Evolutionary conservation across 2,797 vertebrate species (phyloP).

Genomic region (Pteropus rufus): DNA sequence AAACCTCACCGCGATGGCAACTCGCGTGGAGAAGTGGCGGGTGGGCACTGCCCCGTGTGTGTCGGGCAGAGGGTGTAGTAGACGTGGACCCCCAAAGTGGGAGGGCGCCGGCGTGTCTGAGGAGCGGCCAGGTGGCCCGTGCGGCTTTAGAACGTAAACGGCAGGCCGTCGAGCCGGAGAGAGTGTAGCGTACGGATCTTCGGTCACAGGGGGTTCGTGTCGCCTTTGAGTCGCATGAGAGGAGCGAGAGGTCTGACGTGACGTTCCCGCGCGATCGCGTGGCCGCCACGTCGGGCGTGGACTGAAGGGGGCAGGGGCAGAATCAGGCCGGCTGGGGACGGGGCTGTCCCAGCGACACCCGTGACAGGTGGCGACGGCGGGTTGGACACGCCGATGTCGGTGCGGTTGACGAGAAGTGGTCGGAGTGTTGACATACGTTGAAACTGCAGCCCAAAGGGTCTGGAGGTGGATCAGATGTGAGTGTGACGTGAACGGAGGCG

Average conservation of each 20-base stretch:
- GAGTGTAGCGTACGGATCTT: background rate
- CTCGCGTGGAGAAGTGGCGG: background rate
- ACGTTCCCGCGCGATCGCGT: too few species aligned
- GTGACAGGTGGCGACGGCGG: background rate
- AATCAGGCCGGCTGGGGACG: too few species aligned
- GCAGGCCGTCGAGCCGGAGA: background rate
- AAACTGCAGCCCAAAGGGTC: background rate
- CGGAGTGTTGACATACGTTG: background rate
- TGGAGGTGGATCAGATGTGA: background rate
- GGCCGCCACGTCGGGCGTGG: too few species aligned
- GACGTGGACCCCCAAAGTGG: background rate
- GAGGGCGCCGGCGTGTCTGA: background rate
- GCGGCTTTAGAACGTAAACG: background rate
- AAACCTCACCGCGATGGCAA: background rate
- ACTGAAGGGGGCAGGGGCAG: too few species aligned
- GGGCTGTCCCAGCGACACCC: background rate
- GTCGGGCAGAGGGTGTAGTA: background rate
- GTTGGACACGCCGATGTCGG: background rate
- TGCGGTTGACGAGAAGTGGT: background rate
- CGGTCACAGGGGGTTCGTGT: background rate
- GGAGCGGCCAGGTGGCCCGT: background rate
- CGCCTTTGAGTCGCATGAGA: background rate
- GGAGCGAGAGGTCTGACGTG: background rate
- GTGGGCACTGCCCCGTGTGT: background rate
- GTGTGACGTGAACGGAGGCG: background rate